Conservation (phyloP, 1,140 invertebrate genomes). For the Pygmarrhopalites habei region DNA sequence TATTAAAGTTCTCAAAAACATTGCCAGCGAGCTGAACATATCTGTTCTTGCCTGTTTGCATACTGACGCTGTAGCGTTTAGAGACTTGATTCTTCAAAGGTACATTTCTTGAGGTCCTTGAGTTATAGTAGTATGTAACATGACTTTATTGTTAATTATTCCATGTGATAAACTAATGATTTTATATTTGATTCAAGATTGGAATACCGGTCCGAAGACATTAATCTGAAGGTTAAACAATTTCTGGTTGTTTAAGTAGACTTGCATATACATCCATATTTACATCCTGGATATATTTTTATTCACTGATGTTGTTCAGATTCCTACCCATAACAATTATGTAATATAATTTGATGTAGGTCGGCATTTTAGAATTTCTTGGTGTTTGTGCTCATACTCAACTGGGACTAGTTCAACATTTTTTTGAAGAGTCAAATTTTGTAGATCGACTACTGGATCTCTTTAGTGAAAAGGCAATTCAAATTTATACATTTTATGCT, state of each 20-base stretch:
- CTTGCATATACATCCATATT: too few relatives aligned
- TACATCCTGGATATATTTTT: too few relatives aligned
- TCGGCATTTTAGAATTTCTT: conserved; percentile 31
- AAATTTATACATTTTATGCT: neutral
- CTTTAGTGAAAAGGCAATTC: conserved; percentile 14
- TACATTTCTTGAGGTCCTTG: too few relatives aligned
- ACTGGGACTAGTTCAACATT: conserved; percentile 28
- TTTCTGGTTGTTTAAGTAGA: too few relatives aligned
- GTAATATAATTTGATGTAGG: too few relatives aligned
- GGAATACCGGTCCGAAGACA: conserved; percentile 29
- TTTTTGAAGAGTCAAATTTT: conserved; percentile 25
- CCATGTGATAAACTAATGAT: too few relatives aligned
- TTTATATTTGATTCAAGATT: too few relatives aligned
- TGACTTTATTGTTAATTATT: too few relatives aligned
- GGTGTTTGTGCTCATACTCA: conserved; percentile 31
- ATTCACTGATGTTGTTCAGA: too few relatives aligned
- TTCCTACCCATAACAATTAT: too few relatives aligned
- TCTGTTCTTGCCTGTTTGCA: conserved; percentile 29
- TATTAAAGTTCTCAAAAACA: conserved; percentile 25
- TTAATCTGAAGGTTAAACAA: conserved; percentile 34
- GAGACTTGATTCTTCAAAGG: conserved; percentile 31
- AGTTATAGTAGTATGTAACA: too few relatives aligned
- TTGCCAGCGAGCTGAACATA: conserved; percentile 19
- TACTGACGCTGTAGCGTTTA: conserved; percentile 25
- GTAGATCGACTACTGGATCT: conserved; percentile 23